A percentile compares a stretch with the other conserved stretches of the same genome.
These are phyloP conservation scores for Halisarca cf. caerulea DNA, from an alignment of 37 sponge, comb jelly and placozoan species.

Conservation along the genomic window DNA sequence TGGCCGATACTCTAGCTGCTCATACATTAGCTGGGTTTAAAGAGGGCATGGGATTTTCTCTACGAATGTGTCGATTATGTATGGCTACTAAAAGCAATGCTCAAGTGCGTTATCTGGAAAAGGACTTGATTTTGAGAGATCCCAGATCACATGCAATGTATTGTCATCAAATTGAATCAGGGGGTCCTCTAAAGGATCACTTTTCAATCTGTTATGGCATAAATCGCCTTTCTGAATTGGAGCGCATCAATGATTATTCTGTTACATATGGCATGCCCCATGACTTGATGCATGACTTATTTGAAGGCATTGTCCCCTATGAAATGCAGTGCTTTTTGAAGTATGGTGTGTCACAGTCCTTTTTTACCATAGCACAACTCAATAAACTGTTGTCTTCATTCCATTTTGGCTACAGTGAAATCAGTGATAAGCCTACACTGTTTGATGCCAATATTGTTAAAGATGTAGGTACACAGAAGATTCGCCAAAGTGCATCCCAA, in stretches of 20 bases:
- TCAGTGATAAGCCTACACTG: constrained; percentile 10
- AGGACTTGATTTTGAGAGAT: too few relatives aligned
- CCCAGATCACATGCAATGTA: not conserved
- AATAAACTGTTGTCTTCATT: constrained; percentile 14
- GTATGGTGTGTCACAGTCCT: not conserved
- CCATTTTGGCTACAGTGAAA: constrained; percentile 33
- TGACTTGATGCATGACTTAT: constrained; percentile 47
- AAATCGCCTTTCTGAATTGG: constrained; percentile 8
- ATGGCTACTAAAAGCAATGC: constrained; percentile 20
- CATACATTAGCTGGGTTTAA: constrained; percentile 50
- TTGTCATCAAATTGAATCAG: constrained; percentile 6
- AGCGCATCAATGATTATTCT: constrained; percentile 16
- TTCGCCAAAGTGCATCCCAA: constrained; percentile 36
- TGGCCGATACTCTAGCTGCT: constrained; percentile 51
- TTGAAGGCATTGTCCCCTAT: constrained; percentile 40
- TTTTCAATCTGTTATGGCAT: constrained; percentile 34
- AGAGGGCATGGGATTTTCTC: constrained; percentile 33
- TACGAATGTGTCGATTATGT: constrained; percentile 41
- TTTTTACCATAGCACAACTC: not conserved
- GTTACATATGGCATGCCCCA: constrained; percentile 25
- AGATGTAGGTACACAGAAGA: constrained; percentile 12
- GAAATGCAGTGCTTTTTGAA: constrained; percentile 12
- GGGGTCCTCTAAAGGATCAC: not conserved
- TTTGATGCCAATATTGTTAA: not conserved
- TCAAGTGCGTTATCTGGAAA: not conserved